Percentiles rank a stretch among this genome's conserved stretches.
These are phyloP conservation scores for Myanophis thanlyinensis DNA, from an alignment of 2,113 vertebrate species.

Conservation along the genomic window DNA sequence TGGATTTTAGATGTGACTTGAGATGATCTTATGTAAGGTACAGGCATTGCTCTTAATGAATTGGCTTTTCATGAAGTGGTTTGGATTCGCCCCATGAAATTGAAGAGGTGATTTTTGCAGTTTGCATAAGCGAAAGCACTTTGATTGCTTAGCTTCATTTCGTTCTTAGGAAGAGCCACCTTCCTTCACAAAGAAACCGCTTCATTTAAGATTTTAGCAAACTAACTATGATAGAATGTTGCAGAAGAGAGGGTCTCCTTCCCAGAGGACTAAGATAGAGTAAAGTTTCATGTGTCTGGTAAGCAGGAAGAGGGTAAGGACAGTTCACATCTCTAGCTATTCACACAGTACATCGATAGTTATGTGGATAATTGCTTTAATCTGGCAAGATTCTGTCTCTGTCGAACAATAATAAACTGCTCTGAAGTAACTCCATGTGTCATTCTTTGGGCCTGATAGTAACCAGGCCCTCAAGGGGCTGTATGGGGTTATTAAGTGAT, in stretches of 20 bases:
- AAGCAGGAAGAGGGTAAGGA: too few species aligned
- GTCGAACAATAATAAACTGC: not conserved
- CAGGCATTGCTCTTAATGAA: not conserved
- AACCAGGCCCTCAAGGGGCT: not conserved
- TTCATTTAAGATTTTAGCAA: not conserved
- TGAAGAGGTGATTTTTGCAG: not conserved
- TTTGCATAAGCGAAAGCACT: not conserved
- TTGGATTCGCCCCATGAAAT: not conserved
- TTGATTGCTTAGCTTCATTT: not conserved
- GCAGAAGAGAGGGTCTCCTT: too few species aligned
- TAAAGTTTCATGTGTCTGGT: too few species aligned
- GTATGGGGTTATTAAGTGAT: not conserved
- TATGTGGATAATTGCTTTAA: not conserved
- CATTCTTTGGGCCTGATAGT: too few species aligned
- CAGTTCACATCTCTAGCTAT: not conserved
- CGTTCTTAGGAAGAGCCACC: not conserved
- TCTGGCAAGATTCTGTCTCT: not conserved
- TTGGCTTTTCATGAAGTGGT: not conserved
- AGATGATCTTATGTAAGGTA: not conserved
- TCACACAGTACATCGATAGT: not conserved
- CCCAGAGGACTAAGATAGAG: too few species aligned
- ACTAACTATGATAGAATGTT: not conserved
- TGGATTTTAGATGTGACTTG: not conserved
- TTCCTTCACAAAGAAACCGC: not conserved
- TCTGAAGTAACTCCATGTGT: too few species aligned